Base-by-base conservation (phyloP, 2,797 vertebrate species). In the Alexandromys oeconomus region DNA sequence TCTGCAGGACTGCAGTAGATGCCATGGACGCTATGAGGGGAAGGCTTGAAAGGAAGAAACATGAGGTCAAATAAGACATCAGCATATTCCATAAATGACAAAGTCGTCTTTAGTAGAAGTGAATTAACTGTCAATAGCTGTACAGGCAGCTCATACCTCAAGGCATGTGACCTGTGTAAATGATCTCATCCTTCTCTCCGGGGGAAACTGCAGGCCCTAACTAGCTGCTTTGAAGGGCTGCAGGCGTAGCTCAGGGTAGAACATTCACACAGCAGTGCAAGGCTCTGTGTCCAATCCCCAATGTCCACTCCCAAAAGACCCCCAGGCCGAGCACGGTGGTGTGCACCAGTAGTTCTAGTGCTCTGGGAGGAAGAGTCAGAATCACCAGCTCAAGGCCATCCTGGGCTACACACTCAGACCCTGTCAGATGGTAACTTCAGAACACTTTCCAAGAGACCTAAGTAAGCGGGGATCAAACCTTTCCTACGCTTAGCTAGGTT, bases 1-100 rank as follows among this genome's bases (percentile, higher is more conserved):
- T 99, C 99, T 59, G 99, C 99, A 25, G 99, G 99, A 94, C 99
- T 99, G 95, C 99, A 99, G 98, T 99, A 99, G 98, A 99, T 99
- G 76, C 99, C 99, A 0, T 99, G 99, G 61, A 99, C 99, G 91
- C 99, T 99, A 97, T 99, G 99, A 96, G 99, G 98, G 93, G 99
- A 99, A 17, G 99, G 99, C 99, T 99, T 96, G 13, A 93, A 87
- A 21, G 91, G 91, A 91, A 89, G 25, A 97, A 94, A 97, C 1
- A 6, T 7, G 27, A 4, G 37, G 77, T 92, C 87, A 96, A 31
- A 67, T 25, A 17, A 94, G 92, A 81, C 2, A 90, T 21, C n/a
- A 51, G 82, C 23, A 4, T 6, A 48, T 74, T 92, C 51, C 43
- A 89, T 69, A 79, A 34, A 65, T 31, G 48, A 84, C 43, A 46